Base-by-base conservation (phyloP, 2,113 vertebrate species). In the Mus pahari region DNA sequence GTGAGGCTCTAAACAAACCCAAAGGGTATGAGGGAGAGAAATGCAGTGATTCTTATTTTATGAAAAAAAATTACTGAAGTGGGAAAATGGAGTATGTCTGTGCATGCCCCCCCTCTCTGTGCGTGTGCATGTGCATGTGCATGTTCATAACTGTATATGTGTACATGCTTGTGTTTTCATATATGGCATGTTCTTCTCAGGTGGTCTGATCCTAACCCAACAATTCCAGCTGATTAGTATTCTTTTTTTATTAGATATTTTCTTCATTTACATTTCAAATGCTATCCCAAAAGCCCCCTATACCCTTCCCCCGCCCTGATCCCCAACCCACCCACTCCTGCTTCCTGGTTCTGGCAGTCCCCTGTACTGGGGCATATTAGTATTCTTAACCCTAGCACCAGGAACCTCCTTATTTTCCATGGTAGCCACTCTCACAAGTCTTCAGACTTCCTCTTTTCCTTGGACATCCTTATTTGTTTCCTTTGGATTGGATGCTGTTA, bases 21-120 rank as follows among this genome's bases (percentile, higher is more conserved):
- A 88, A 86, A 81, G 39, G 92, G 78, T 86, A 73, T 89, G 55
- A 93, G 70, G 36, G 73, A 90, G 17, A 81, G 31, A 88, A 96
- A 74, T n/a, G 31, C 10, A 93, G 50, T 82, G 17, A 92, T 93
- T 81, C 39, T 83, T 91, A 45, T 28, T 94, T 96, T 70, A 83
- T 62, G 58, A 84, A 78, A 19, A 53, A 55, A 79, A 74, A 28
- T 28, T 78, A 68, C n/a, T 94, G 50, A 92, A 91, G 71, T 60
- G 60, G 55, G 50, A 3, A 74, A 89, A 93, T 74, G 36, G 26
- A 36, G 45, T 22, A 1, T 66, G 31, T 33, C 3, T 78, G 84
- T 70, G 68, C 2, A 31, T 45, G n/a, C 12, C 14, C 36, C 31
- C 26, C 33, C 64, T 58, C 20, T 83, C 22, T 64, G 39, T 17